Evolutionary conservation across 1,140 invertebrate genomes (phyloP), one percentile per base, ranked within the genome.

Genomic region (Pygmarrhopalites habei): DNA sequence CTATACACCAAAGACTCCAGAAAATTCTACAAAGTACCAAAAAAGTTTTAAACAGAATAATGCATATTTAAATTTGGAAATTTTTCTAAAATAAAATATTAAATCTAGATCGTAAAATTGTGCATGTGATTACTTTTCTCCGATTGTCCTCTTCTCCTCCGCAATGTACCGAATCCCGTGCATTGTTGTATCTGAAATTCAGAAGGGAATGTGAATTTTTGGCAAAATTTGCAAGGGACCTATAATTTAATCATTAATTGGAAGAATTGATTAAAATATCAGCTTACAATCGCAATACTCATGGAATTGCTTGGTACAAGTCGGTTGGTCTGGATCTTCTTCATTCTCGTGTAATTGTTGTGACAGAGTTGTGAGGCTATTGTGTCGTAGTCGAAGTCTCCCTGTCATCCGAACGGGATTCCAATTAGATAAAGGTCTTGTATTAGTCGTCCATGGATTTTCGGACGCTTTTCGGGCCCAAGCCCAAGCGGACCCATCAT

Each of bases 121-220:
- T 28, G 51, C 7, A 17, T 7, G 51, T n/a, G 19, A n/a, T 12
- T 58, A 71, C 68, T 66, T 70, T 70, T 72, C 70, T 7, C 61
- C 32, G 1, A 60, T 15, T 28, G 49, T 60, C 53, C 70, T 23
- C 28, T 62, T 65, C 43, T 58, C 46, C 26, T 72, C 68, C 15
- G 59, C 70, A n/a, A 70, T 68, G 57, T 70, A 72, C 23, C 61
- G 51, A 35, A 68, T 68, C 10, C 69, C 69, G 58, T 68, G 69
- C 49, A 68, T 44, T 5, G 60, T 59, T 5, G 67, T 69, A 19
- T 26, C n/a, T n/a, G n/a, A n/a, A n/a, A n/a, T n/a, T n/a, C n/a
- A n/a, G n/a, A n/a, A n/a, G n/a, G n/a, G n/a, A n/a, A n/a, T n/a
- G n/a, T n/a, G n/a, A n/a, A n/a, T n/a, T n/a, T n/a, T n/a, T n/a